A percentile compares a stretch with the other conserved stretches of the same genome.
Conservation (phyloP, 1,140 invertebrate genomes). For the Pygmarrhopalites habei region DNA sequence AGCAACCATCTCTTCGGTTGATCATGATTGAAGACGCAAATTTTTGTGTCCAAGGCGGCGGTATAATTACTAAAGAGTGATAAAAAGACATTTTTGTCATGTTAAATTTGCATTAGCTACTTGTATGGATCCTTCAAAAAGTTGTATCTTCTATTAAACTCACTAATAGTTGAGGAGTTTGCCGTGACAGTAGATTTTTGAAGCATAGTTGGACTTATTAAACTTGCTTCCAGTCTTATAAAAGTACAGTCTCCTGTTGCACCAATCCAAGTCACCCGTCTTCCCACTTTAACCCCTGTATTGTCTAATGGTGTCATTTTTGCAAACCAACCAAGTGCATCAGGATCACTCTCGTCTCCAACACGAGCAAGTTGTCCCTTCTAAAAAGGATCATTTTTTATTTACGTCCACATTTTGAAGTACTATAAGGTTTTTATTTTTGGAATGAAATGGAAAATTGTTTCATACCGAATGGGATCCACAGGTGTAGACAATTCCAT, state of each 20-base stretch:
- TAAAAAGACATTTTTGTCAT: background rate
- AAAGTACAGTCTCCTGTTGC: slow-evolving; percentile 93
- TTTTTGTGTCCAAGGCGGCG: slow-evolving; percentile 57
- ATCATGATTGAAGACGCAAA: slow-evolving; percentile 51
- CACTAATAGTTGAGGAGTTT: slow-evolving; percentile 61
- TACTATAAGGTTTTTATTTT: no score
- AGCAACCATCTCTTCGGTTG: slow-evolving; percentile 72
- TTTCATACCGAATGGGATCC: slow-evolving; percentile 72
- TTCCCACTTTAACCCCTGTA: slow-evolving; percentile 64
- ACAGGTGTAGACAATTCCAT: slow-evolving; percentile 89
- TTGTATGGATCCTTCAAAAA: no score
- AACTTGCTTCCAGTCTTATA: slow-evolving; percentile 82
- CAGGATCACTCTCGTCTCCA: slow-evolving; percentile 38
- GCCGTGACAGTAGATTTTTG: slow-evolving; percentile 79
- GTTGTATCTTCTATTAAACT: no score
- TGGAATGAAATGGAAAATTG: slow-evolving; percentile 41
- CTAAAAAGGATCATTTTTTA: slow-evolving; percentile 44
- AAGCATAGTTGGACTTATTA: slow-evolving; percentile 82
- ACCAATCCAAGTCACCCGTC: slow-evolving; percentile 84
- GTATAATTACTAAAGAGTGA: slow-evolving; percentile 52
- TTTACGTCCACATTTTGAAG: background rate
- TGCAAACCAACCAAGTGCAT: slow-evolving; percentile 45
- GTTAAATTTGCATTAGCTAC: no score
- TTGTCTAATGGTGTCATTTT: slow-evolving; percentile 31
- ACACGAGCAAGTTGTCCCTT: slow-evolving; percentile 82